Evolutionary conservation across 1,140 invertebrate species (phyloP), one percentile per base, ranked within the genome.

Genomic region (Drosophila obscura): DNA sequence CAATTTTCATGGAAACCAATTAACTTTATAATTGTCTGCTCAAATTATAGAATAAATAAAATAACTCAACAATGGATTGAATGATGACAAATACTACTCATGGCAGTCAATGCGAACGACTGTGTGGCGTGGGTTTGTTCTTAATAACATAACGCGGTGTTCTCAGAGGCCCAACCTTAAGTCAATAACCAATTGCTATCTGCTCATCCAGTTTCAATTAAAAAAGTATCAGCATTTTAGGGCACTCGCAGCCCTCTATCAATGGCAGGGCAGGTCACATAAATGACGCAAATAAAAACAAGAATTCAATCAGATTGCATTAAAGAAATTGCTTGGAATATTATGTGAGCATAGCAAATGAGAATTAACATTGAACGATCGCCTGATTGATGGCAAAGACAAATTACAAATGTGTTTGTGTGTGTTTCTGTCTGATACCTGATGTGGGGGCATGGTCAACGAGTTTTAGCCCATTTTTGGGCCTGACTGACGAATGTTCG

Each of bases 401-500:
- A 72, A 73, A 62, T 64, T 65, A 39, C 66, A 68, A 69, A 69
- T 69, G n/a, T 31, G 7, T 67, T 11, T 65, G 19, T 57, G 44
- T 57, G 13, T n/a, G 6, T 35, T 31, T 55, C 39, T 31, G 41
- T 41, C 13, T 58, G n/a, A 22, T 9, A 11, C 28, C 9, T 19
- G 15, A 35, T 24, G 28, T 61, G 52, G 31, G 73, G 73, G 68
- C 81, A 84, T 67, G 81, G 81, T 28, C 81, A 87, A 85, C 81
- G 22, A 63, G 58, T 85, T 77, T 46, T 78, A 87, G 61, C 64
- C 81, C 81, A 81, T 85, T 81, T 84, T 87, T 77, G 82, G 79
- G 60, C 46, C 50, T 66, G 71, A 48, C 71, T 26, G 56, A 56
- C 61, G 24, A 73, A 46, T 69, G 78, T 63, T 78, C 81, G 75